Conservation (phyloP, 2,888 invertebrate genomes). For the Rhingia rostrata region DNA sequence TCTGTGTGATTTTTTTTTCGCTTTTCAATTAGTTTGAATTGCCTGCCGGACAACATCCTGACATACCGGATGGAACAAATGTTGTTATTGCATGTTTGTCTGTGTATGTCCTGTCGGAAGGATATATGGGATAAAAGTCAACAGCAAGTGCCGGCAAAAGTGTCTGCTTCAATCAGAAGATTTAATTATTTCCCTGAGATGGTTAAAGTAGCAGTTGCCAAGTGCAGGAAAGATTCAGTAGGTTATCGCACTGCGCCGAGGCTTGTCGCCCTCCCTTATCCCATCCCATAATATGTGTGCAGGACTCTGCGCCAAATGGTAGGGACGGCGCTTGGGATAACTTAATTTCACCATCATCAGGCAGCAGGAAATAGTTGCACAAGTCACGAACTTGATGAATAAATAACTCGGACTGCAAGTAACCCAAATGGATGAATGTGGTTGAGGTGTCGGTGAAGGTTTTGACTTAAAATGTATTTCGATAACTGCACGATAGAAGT, state of each 20-base stretch:
- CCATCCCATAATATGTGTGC: neutral
- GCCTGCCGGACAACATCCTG: conserved; percentile 40
- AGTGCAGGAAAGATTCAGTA: conserved; percentile 38
- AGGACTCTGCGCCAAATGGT: too few species aligned
- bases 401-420: conserved; percentile 9
- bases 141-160: conserved; percentile 52
- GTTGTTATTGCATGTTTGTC: conserved; percentile 66
- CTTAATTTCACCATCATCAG: conserved; percentile 13
- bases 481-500: neutral
- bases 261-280: neutral
- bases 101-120: conserved; percentile 40
- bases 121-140: conserved; percentile 53
- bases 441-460: neutral
- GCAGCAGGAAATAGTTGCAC: conserved; percentile 11
- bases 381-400: conserved; percentile 40
- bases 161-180: conserved; percentile 61
- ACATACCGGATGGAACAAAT: conserved; percentile 58
- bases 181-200: conserved; percentile 59
- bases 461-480: neutral
- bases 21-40: conserved; percentile 68
- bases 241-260: conserved; percentile 36
- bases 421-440: neutral
- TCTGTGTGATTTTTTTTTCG: conserved; percentile 28
- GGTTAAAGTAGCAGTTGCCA: conserved; percentile 52
- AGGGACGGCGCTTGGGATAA: neutral